Base-by-base conservation (phyloP, 2,797 vertebrate species). In the Poliocrania exsul region DNA sequence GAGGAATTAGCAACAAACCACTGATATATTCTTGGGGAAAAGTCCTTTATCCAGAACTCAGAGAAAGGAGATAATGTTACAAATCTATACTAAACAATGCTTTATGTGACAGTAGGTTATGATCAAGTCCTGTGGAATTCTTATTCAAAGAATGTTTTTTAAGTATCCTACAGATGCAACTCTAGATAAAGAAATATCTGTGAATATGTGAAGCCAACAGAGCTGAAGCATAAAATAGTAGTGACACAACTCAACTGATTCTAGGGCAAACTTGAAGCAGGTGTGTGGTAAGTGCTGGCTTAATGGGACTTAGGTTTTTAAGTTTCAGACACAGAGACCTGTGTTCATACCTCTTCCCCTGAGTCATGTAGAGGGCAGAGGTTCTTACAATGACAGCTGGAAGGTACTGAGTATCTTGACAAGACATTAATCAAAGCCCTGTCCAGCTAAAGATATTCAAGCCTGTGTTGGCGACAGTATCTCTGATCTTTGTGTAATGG, bases 401-500 rank as follows among this genome's bases (percentile, higher is more conserved):
- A 89, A 86, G 18, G 15, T 42, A n/a, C 28, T 42, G 44, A 87
- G 9, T 49, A 11, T 37, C 61, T 83, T 65, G 60, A 49, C 26
- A 79, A 81, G 35, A 4, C 6, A 28, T 90, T 62, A 53, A 35
- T 90, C 70, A 81, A 66, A 21, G 19, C 42, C 33, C 37, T 70
- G 15, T 57, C 37, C 58, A 62, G 46, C 33, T 58, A 42, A 86
- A 89, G 20, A 16, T 79, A 28, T 17, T 73, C 31, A 86, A 69
- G 15, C 13, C 23, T 56, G 12, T 73, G 29, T 56, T 82, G 33
- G 60, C 81, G 29, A 74, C 42, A 21, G 33, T 53, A 19, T 71
- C 64, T 73, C 70, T 86, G 82, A 73, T 79, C 73, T 78, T 83
- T 72, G 46, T 70, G 64, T 21, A 73, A 78, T 13, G 81, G 29